Base-by-base conservation (phyloP, 2,113 vertebrate genomes). In the Catharus bicknelli region DNA sequence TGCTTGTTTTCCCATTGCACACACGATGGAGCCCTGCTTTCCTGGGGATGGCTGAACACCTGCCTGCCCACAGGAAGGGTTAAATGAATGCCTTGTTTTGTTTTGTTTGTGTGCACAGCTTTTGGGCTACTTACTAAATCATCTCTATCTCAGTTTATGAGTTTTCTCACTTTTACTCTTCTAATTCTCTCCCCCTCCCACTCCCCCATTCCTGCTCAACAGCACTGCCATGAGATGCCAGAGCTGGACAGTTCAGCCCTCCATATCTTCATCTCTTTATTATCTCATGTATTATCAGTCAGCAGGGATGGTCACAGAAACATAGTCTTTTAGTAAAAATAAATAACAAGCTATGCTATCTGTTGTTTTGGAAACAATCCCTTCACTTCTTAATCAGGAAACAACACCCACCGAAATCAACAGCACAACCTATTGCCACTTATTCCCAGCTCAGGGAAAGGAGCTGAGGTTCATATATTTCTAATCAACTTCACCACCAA, bases 371-470 rank as follows among this genome's bases (percentile, higher is more conserved):
- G 69, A 86, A 92, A 55, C 18, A 50, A 75, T 68, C 45, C 66
- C 40, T 82, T 82, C 40, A 21, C 45, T 64, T 79, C 27, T 69
- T 58, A 48, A 64, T 80, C 42, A 53, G 32, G 66, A 82, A 87
- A 57, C 36, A 81, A 48, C 34, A 69, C 19, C 16, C 40, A 87
- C 73, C 81, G n/a, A 86, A 94, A 32, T 61, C 80, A 92, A 63
- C 36, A 82, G 50, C 36, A 40, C 8, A 74, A 63, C 19, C 11
- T 78, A 64, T 17, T 68, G 77, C 21, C 59, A 47, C 84, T 53
- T 81, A 84, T 91, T 84, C 91, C 74, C 48, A 59, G 57, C 38
- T 84, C 70, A 82, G 74, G 40, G 73, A 90, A 92, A 78, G 34
- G 11, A 64, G 42, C 14, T 34, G 36, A 92, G 50, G 42, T 68